Conservation (phyloP, 2,888 invertebrate genomes). For the Creontiades dilutus region DNA sequence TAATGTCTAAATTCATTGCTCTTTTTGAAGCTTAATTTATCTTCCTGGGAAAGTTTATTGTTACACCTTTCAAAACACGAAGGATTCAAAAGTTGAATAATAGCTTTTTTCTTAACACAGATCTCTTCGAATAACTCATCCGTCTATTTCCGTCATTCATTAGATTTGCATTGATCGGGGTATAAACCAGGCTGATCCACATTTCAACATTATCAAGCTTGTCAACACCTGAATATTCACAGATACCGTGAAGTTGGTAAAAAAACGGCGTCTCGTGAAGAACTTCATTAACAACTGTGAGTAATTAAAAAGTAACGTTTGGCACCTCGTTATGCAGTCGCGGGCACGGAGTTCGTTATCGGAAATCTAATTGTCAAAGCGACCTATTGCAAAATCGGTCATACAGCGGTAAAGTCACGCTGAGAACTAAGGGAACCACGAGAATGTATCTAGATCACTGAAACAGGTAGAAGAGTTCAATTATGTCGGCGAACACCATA, state of each 20-base stretch:
- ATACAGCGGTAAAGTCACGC: conserved; percentile 23
- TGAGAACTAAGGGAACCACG: not conserved
- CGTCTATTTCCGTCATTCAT: too few relatives aligned
- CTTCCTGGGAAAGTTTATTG: too few relatives aligned
- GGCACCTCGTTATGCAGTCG: not conserved
- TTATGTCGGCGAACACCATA: not conserved
- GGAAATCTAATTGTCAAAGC: not conserved
- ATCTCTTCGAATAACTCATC: too few relatives aligned
- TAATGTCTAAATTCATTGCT: too few relatives aligned
- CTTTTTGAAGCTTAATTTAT: too few relatives aligned
- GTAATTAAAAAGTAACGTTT: too few relatives aligned
- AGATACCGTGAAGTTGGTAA: not conserved
- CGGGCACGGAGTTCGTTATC: not conserved
- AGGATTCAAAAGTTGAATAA: too few relatives aligned
- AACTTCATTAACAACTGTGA: not conserved
- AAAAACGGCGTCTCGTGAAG: too few relatives aligned
- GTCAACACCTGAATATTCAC: not conserved
- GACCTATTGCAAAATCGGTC: not conserved
- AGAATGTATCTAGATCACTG: not conserved
- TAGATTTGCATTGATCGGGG: too few relatives aligned
- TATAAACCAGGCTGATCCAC: too few relatives aligned
- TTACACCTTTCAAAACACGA: too few relatives aligned
- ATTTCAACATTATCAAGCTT: not conserved
- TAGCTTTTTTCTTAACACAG: too few relatives aligned
- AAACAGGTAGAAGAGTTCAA: not conserved